These are phyloP conservation scores for Drosophila kambysellisi DNA, from an alignment of 2,888 invertebrate genomes.

Conservation along the genomic window DNA sequence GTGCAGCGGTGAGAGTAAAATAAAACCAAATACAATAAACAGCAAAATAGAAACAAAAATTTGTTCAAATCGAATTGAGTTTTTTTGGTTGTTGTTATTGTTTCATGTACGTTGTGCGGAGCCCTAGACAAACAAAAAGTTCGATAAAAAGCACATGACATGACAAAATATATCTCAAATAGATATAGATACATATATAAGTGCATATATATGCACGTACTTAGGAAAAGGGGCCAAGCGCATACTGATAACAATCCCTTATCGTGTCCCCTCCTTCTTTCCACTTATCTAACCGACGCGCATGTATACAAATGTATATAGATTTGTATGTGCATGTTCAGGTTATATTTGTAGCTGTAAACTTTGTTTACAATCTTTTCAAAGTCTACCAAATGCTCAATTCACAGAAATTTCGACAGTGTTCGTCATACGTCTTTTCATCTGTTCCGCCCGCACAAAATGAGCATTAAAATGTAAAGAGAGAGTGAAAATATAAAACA, in stretches of 20 bases:
- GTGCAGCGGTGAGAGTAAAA: slow-evolving; percentile 54
- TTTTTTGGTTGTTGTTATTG: slow-evolving; percentile 33
- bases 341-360: slow-evolving; percentile 20
- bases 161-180: slow-evolving; percentile 45
- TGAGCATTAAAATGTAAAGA: not conserved
- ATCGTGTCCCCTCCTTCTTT: slow-evolving; percentile 13
- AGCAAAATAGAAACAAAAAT: slow-evolving; percentile 7
- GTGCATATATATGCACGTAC: slow-evolving; percentile 1
- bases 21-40: slow-evolving; percentile 19
- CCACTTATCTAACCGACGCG: slow-evolving; percentile 34
- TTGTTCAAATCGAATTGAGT: slow-evolving; percentile 69
- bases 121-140: slow-evolving; percentile 48
- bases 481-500: slow-evolving; percentile 6
- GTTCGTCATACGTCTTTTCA: slow-evolving; percentile 42
- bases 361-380: slow-evolving; percentile 64
- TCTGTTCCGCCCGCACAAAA: slow-evolving; percentile 38
- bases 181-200: slow-evolving; percentile 19
- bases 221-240: slow-evolving; percentile 55
- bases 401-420: slow-evolving; percentile 18
- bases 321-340: slow-evolving; percentile 28
- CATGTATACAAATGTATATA: slow-evolving; percentile 9
- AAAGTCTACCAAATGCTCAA: slow-evolving; percentile 55
- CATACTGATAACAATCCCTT: slow-evolving; percentile 63
- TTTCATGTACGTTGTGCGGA: slow-evolving; percentile 30
- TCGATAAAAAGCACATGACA: slow-evolving; percentile 77